phyloP scores from a whole-genome alignment of 2,113 vertebrate species.

The Pangasianodon hypophthalmus region DNA sequence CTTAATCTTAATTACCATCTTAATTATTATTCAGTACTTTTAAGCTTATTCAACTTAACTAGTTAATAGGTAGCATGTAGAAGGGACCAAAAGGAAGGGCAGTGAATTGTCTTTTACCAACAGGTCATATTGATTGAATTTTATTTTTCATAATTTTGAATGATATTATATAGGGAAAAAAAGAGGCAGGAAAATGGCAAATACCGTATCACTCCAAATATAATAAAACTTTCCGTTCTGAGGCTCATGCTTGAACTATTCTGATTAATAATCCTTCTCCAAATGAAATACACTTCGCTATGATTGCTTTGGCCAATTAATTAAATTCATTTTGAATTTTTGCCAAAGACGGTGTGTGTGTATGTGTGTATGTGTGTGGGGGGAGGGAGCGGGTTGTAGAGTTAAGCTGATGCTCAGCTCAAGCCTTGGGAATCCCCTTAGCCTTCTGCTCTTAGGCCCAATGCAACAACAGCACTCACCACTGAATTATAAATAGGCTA shows the following conservation, averaged over 20 bases:
- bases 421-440: conserved; percentile 19
- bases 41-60: background rate
- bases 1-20: background rate
- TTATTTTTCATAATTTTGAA: background rate
- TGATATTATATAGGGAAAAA: background rate
- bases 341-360: conserved; percentile 30
- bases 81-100: background rate
- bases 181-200: background rate
- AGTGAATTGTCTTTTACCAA: background rate
- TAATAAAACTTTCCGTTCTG: conserved; percentile 25
- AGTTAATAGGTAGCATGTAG: background rate
- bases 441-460: conserved; percentile 18
- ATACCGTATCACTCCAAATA: background rate
- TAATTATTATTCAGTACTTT: background rate
- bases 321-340: conserved; percentile 39
- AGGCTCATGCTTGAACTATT: conserved; percentile 40
- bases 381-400: background rate
- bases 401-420: conserved; percentile 12
- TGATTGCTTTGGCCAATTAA: conserved; percentile 54
- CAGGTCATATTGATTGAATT: background rate
- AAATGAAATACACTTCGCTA: conserved; percentile 47
- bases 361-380: background rate
- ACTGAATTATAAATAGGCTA: conserved; percentile 44
- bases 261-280: conserved; percentile 49
- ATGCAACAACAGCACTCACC: conserved; percentile 24